phyloP scores from a whole-genome alignment of 2,113 vertebrate species.

The Cephalopterus ornatus region DNA sequence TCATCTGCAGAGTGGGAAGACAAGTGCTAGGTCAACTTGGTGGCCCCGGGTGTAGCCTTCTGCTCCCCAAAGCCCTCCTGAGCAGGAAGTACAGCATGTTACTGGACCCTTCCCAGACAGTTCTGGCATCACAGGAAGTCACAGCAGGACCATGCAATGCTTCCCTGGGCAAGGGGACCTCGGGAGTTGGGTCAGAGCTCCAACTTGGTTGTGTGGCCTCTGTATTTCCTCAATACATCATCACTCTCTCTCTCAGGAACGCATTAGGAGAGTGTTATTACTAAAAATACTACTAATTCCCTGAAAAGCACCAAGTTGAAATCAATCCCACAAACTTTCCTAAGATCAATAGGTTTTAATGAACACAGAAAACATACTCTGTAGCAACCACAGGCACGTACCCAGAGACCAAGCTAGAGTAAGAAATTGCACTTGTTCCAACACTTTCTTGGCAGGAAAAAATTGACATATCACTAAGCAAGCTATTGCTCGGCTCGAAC shows the following conservation, averaged over 20 bases:
- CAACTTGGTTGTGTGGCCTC: not conserved
- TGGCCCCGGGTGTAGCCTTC: not conserved
- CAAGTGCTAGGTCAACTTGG: rapidly evolving
- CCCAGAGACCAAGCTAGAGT: not conserved
- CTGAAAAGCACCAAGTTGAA: slow-evolving; percentile 19
- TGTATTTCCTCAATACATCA: not conserved
- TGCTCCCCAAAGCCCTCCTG: not conserved
- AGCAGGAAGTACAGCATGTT: not conserved
- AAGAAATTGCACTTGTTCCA: slow-evolving; percentile 16
- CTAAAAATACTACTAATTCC: slow-evolving; percentile 29
- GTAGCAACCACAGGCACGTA: not conserved
- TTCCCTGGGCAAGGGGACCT: not conserved
- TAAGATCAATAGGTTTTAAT: slow-evolving; percentile 49
- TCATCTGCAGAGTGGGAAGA: rapidly evolving
- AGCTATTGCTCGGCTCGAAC: not conserved
- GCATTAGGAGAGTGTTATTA: not conserved
- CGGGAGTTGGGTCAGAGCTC: not conserved
- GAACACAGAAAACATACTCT: slow-evolving; percentile 31
- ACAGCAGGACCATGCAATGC: rapidly evolving
- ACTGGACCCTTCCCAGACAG: rapidly evolving
- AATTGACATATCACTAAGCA: slow-evolving; percentile 30
- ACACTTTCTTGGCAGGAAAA: not conserved
- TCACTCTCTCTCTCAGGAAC: not conserved
- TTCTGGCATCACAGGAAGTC: not conserved
- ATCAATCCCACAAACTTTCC: slow-evolving; percentile 49